Evolutionary conservation across 1,140 invertebrate genomes (phyloP).

Genomic region (Drosophila albomicans): DNA sequence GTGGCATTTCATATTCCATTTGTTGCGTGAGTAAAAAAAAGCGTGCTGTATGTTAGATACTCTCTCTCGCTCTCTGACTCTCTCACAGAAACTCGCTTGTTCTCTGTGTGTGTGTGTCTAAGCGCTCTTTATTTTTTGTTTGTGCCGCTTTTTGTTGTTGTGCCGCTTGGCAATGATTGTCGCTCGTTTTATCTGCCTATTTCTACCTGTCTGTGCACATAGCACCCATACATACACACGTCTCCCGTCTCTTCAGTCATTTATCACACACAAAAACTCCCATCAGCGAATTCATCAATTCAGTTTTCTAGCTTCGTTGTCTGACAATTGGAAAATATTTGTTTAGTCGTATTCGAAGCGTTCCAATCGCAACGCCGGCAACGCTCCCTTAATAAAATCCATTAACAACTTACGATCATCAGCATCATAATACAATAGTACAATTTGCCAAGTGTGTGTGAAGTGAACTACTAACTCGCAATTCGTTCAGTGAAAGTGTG

Average conservation of each 20-base stretch:
- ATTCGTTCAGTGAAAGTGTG: constrained; percentile 48
- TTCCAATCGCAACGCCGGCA: constrained; percentile 56
- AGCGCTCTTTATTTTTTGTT: constrained; percentile 48
- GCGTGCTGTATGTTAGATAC: constrained; percentile 3
- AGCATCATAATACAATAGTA: constrained; percentile 10
- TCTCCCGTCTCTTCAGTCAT: constrained; percentile 21
- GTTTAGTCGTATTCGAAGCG: constrained; percentile 61
- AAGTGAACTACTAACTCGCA: constrained; percentile 17
- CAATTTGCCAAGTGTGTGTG: background rate
- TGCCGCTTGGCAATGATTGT: constrained; percentile 57
- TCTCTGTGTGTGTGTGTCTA: constrained; percentile 17
- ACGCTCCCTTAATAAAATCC: constrained; percentile 11
- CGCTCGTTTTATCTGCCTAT: constrained; percentile 53
- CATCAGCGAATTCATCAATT: constrained; percentile 61
- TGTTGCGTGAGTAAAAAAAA: constrained; percentile 69
- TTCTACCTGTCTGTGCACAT: constrained; percentile 54
- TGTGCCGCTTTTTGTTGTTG: constrained; percentile 49
- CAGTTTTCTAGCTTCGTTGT: constrained; percentile 40
- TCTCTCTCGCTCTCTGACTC: constrained; percentile 22
- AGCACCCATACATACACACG: constrained; percentile 19
- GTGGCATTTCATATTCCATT: constrained; percentile 51
- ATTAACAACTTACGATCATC: constrained; percentile 20
- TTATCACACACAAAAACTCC: constrained; percentile 50
- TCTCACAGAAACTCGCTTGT: constrained; percentile 9
- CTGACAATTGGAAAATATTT: constrained; percentile 51